Evolutionary conservation across 2,888 invertebrate species (phyloP).

Genomic region (Dorcus parallelipipedus): DNA sequence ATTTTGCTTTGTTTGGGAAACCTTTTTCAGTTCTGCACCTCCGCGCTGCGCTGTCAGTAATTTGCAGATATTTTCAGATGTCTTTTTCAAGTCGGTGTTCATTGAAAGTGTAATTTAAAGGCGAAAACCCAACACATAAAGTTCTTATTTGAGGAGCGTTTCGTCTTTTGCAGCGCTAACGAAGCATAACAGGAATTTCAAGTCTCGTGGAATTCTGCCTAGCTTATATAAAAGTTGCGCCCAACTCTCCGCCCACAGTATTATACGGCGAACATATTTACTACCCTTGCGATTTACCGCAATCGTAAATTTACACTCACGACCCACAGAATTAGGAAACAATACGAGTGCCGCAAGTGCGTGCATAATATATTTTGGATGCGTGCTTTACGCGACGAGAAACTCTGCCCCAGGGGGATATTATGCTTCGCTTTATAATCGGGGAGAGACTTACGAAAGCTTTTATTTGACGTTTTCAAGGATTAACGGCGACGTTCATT

Average conservation of each 20-base stretch:
- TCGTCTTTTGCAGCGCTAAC: too few species aligned
- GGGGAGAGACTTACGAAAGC: constrained; percentile 1
- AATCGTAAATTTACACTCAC: not conserved
- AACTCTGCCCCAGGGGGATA: not conserved
- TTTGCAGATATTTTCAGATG: too few species aligned
- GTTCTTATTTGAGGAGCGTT: too few species aligned
- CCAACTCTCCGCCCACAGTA: not conserved
- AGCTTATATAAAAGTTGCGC: not conserved
- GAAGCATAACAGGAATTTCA: too few species aligned
- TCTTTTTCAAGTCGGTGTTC: too few species aligned
- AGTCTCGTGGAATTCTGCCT: too few species aligned
- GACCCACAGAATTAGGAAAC: not conserved
- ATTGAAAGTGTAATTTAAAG: too few species aligned
- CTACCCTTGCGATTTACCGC: not conserved
- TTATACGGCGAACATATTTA: not conserved
- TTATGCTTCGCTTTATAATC: constrained; percentile 7
- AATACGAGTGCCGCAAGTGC: not conserved
- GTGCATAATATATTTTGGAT: not conserved
- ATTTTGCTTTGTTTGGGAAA: too few species aligned
- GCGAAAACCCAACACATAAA: too few species aligned
- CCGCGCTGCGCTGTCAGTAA: too few species aligned
- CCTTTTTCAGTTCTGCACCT: too few species aligned
- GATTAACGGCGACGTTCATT: constrained; percentile 13
- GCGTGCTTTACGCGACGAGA: not conserved
- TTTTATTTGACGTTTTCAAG: constrained; percentile 10